A percentile compares a stretch with the other conserved stretches of the same genome.
Conservation (phyloP, 1,140 invertebrate genomes). For the Brachionus rubens region DNA sequence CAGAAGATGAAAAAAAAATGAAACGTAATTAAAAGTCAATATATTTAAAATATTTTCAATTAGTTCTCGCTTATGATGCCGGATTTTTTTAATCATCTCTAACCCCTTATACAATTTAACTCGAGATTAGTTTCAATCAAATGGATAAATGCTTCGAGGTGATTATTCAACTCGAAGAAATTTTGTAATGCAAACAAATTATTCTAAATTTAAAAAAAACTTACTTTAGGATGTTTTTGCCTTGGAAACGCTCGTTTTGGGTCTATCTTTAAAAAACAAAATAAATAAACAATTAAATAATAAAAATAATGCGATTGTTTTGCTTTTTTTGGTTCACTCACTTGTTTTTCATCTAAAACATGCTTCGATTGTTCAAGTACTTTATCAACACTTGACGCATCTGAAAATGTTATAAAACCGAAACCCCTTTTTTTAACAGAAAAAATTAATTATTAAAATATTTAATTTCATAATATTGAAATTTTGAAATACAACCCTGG, state of each 20-base stretch:
- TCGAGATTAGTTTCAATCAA: too few relatives aligned
- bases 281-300: constrained; percentile 43
- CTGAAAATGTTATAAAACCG: constrained; percentile 66
- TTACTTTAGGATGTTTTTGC: constrained; percentile 46
- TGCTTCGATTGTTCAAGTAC: constrained; percentile 56
- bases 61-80: background rate
- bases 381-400: constrained; percentile 61
- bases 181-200: constrained; percentile 3
- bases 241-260: constrained; percentile 96
- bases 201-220: constrained; percentile 30
- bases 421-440: constrained; percentile 78
- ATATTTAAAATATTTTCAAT: background rate
- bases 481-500: too few relatives aligned
- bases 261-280: constrained; percentile 80
- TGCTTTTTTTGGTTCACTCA: too few relatives aligned
- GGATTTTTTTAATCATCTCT: background rate
- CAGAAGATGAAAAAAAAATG: background rate
- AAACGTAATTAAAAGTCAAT: constrained; percentile 4
- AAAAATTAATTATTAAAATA: constrained; percentile 47
- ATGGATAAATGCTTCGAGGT: too few relatives aligned
- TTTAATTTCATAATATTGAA: too few relatives aligned
- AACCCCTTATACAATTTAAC: background rate
- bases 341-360: constrained; percentile 58
- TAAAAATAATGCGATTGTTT: constrained; percentile 28
- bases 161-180: constrained; percentile 2